Evolutionary conservation across 2,797 vertebrate species (phyloP).

Genomic region (Ptychobarbus kaznakovi): DNA sequence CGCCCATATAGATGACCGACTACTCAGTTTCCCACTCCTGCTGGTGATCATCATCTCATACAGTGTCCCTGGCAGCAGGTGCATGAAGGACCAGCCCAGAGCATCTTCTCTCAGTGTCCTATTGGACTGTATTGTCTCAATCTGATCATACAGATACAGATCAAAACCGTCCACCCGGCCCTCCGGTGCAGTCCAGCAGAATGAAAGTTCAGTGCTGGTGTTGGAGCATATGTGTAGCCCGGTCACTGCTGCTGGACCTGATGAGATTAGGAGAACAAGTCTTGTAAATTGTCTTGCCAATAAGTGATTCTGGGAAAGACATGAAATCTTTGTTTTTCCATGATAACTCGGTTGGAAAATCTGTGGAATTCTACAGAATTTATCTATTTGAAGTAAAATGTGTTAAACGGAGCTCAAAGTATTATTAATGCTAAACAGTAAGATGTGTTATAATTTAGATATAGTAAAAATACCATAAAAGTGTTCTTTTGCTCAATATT

Average conservation of each 20-base stretch:
- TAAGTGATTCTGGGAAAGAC: not conserved
- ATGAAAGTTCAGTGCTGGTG: slow-evolving; percentile 82
- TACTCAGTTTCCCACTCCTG: slow-evolving; percentile 86
- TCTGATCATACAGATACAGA: slow-evolving; percentile 85
- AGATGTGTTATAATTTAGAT: not conserved
- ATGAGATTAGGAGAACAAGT: not conserved
- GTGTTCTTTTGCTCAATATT: not conserved
- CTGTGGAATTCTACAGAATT: not conserved
- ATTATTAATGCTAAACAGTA: not conserved
- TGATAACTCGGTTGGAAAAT: not conserved
- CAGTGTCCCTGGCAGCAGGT: slow-evolving; percentile 84
- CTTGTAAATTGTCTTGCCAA: not conserved
- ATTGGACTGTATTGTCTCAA: slow-evolving; percentile 76
- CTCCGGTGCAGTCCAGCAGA: slow-evolving; percentile 86
- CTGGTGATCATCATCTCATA: slow-evolving; percentile 91
- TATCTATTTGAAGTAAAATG: not conserved
- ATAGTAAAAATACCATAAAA: not conserved
- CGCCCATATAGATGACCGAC: slow-evolving; percentile 82
- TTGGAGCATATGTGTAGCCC: slow-evolving; percentile 81
- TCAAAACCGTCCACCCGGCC: slow-evolving; percentile 88
- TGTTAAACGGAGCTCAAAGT: not conserved
- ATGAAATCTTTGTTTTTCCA: not conserved
- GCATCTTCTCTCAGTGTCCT: slow-evolving; percentile 67
- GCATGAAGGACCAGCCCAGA: slow-evolving; percentile 81
- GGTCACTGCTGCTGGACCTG: slow-evolving; percentile 90